Base-by-base conservation (phyloP, 2,797 vertebrate species). In the Acanthiza pusilla region DNA sequence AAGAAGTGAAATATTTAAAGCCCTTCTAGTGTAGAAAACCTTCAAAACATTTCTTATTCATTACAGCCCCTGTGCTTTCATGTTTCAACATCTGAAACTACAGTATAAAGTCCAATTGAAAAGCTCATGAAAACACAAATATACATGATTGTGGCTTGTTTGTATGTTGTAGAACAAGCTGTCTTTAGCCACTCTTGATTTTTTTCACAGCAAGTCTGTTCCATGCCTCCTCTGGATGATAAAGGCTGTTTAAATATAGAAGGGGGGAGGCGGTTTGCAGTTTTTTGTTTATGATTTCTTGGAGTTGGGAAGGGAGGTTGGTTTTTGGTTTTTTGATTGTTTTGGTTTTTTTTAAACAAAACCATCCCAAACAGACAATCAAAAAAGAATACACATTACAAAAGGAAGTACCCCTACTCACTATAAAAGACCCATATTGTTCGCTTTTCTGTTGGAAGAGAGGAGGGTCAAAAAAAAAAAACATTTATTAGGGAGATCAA, bases 1-100 rank as follows among this genome's bases (percentile, higher is more conserved):
- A 48, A 97, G 91, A 90, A 70, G 42, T 43, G 22, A 94, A 82
- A 54, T 82, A 91, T 22, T 85, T 82, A 81, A 62, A 85, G 27
- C 5, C 26, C 15, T 65, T 58, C 11, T 10, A 30, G 3, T 10
- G 12, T 4, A 77, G 36, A 87, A 80, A 66, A 57, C 7, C 15
- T 61, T 65, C 19, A 53, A 86, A 72, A 43, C 0, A 3, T 50
- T 85, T 74, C 34, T 87, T 3, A 2, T 29, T 88, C 13, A 79
- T 70, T 11, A 61, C 9, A 92, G 58, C 15, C 53, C 26, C 25
- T 48, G 26, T 7, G 50, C 6, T 60, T 65, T 19, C 22, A 68
- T 7, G 7, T 34, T 85, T 63, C 38, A 58, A 9, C 13, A 48
- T 70, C 13, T 91, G 22, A 38, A 38, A 38, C 38, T 38, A 11